Base-by-base conservation (phyloP, 2,113 vertebrate species). In the Psittacus erithacus region DNA sequence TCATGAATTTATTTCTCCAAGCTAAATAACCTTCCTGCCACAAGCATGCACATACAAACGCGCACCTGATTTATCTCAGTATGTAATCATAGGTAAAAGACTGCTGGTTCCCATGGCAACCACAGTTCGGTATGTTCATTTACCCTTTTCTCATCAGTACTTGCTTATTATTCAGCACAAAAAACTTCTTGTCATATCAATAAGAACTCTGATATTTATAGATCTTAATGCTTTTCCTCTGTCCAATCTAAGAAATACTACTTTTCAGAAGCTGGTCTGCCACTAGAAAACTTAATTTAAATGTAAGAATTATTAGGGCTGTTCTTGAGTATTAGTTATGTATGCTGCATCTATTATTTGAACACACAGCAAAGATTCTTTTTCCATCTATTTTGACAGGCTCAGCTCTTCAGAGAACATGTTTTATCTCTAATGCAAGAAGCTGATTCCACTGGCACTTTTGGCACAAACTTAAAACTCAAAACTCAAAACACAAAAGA, bases 31-130 rank as follows among this genome's bases (percentile, higher is more conserved):
- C 53, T 82, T 69, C 46, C 49, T 93, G 17, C 38, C 70, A 86
- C 59, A 52, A 38, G 35, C 33, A 86, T 31, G 41, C 33, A 64
- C 31, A 82, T 27, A 52, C 17, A 90, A 82, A 52, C 33, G 49
- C 9, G 18, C 14, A 53, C 73, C 63, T 86, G 81, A 85, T 87
- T 94, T 97, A 67, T 65, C 90, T 95, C 80, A 60, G 13, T 91
- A 86, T 92, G 89, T 97, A 92, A 97, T 97, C 88, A 89, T 13
- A 91, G 57, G 46, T 73, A 92, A 97, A 97, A 95, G 47, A 69
- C 53, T 82, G 27, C 71, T 93, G 23, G 95, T 98, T 98, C 69
- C 97, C 90, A 96, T 93, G 86, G 93, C 27, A 97, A 96, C 97
- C 67, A 38, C 46, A 87, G 47, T 85, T 88, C 90, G 76, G 87